These are phyloP conservation scores for Gnathonemus longibarbis DNA, from an alignment of 2,113 vertebrate species.

Conservation along the genomic window DNA sequence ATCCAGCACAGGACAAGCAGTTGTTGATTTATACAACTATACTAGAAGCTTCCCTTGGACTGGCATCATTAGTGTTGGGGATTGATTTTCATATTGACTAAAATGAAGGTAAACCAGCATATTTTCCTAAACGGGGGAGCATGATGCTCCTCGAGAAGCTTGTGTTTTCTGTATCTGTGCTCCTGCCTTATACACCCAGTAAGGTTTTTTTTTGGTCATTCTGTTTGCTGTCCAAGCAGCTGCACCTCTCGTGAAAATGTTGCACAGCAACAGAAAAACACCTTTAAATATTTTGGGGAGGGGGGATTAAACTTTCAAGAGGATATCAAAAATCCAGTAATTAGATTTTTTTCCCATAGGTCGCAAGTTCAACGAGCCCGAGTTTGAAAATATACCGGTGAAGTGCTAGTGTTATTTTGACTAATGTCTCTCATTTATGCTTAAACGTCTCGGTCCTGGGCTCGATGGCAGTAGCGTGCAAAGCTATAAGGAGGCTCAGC, in stretches of 20 bases:
- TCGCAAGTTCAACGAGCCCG: slow-evolving; percentile 58
- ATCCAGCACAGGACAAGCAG: background rate
- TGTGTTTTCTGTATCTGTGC: background rate
- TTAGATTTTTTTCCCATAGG: slow-evolving; percentile 59
- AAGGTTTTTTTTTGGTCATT: slow-evolving; percentile 42
- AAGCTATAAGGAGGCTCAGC: background rate
- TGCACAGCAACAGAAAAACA: slow-evolving; percentile 65
- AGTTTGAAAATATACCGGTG: slow-evolving; percentile 43
- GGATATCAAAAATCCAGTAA: slow-evolving; percentile 60
- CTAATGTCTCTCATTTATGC: background rate
- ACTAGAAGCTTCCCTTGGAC: background rate
- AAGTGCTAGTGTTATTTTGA: slow-evolving; percentile 1
- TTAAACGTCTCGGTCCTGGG: background rate
- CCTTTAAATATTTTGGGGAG: slow-evolving; percentile 61
- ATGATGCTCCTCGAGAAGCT: background rate
- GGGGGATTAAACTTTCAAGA: slow-evolving; percentile 51
- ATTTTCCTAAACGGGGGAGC: background rate
- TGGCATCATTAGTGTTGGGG: background rate
- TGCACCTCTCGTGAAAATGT: slow-evolving; percentile 59
- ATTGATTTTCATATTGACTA: background rate
- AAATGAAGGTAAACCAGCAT: background rate
- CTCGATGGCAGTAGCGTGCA: background rate
- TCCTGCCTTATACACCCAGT: slow-evolving; percentile 34
- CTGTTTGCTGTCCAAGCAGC: slow-evolving; percentile 47
- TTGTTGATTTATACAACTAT: background rate